Percentiles rank a stretch among this genome's conserved stretches.
Evolutionary conservation across 2,113 vertebrate genomes (phyloP).

Genomic region (Coreoperca whiteheadi): DNA sequence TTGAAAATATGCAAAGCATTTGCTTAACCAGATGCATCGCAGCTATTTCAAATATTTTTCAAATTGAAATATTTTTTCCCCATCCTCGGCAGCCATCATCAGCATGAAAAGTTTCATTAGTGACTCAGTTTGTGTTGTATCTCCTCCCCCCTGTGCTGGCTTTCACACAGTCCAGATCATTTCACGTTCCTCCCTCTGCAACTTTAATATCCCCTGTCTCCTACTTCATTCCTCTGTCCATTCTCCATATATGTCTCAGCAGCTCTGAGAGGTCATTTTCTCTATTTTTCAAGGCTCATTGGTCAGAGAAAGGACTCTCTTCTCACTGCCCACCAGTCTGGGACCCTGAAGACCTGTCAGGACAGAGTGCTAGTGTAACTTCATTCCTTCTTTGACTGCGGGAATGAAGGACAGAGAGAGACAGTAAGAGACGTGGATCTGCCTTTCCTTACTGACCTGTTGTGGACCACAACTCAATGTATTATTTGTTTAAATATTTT

Average conservation of each 20-base stretch:
- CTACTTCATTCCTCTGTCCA: constrained; percentile 10
- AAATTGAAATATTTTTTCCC: constrained; percentile 31
- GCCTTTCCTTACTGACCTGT: neutral
- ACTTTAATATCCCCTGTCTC: constrained; percentile 46
- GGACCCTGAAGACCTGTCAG: constrained; percentile 65
- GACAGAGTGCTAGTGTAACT: constrained; percentile 35
- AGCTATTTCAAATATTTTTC: constrained; percentile 35
- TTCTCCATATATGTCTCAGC: constrained; percentile 45
- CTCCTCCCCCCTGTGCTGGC: constrained; percentile 11
- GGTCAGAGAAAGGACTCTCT: constrained; percentile 56
- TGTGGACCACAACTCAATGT: neutral
- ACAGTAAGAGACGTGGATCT: neutral
- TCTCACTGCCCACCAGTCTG: constrained; percentile 58
- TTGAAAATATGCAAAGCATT: constrained; percentile 19
- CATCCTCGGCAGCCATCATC: constrained; percentile 19
- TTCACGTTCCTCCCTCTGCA: constrained; percentile 38
- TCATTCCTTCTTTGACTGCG: constrained; percentile 27
- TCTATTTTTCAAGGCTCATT: constrained; percentile 71
- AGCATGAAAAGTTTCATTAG: constrained; percentile 60
- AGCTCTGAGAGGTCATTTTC: constrained; percentile 62
- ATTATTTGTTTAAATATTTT: constrained; percentile 7
- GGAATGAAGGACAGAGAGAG: neutral
- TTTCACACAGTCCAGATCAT: constrained; percentile 46
- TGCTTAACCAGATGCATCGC: constrained; percentile 5
- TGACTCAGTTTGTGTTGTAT: constrained; percentile 47